Conservation (phyloP, 53 echinoderm and acorn worm genomes). For the Mesocentrotus franciscanus region DNA sequence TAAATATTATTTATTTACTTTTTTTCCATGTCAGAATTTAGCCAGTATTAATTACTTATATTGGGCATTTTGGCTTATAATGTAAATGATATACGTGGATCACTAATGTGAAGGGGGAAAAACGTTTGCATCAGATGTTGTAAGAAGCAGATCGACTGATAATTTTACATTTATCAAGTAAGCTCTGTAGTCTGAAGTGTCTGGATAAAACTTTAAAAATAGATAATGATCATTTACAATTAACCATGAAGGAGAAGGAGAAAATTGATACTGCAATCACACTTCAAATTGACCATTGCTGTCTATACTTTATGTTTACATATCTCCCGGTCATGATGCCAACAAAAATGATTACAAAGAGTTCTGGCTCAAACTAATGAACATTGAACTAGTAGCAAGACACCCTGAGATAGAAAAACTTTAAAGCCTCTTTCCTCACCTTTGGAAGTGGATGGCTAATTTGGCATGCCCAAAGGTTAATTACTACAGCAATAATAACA, state of each 20-base stretch:
- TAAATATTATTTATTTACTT: not conserved
- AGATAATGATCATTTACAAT: not conserved
- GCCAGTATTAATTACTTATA: not conserved
- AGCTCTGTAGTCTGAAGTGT: not conserved
- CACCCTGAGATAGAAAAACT: not conserved
- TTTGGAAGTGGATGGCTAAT: slow-evolving; percentile 46
- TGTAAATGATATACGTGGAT: too few relatives aligned
- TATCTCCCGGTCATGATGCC: not conserved
- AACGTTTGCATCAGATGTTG: not conserved
- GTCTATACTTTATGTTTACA: not conserved
- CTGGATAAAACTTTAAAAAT: not conserved
- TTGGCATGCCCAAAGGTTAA: slow-evolving; percentile 66
- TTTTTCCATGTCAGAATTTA: not conserved
- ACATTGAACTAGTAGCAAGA: not conserved
- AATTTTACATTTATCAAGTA: not conserved
- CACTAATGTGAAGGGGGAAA: too few relatives aligned
- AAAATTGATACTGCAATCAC: not conserved
- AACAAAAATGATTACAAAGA: not conserved
- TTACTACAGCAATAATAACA: slow-evolving; percentile 65
- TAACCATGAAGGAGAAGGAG: not conserved
- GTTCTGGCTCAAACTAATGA: not conserved
- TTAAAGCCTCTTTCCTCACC: not conserved
- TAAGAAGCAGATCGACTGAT: not conserved
- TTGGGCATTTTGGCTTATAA: too few relatives aligned
- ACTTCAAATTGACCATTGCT: not conserved